Evolutionary conservation across 2,797 vertebrate species (phyloP).

Genomic region (Gorsachius magnificus): DNA sequence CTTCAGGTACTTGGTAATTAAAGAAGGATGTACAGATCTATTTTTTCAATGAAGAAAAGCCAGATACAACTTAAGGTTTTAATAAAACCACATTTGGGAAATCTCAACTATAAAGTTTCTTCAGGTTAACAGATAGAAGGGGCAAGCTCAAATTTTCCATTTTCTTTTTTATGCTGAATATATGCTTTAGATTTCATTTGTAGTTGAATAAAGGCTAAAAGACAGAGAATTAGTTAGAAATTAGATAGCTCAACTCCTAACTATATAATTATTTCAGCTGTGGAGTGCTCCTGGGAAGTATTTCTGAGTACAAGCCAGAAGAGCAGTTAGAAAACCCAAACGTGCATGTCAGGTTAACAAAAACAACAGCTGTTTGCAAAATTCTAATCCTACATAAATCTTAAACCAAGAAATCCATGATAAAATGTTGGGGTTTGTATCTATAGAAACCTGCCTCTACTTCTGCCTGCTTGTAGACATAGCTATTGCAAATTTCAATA

Average conservation of each 20-base stretch:
- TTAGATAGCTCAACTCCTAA: background rate
- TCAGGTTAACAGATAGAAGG: conserved; percentile 51
- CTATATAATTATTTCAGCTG: background rate
- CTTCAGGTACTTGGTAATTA: conserved; percentile 80
- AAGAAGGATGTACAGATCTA: conserved; percentile 75
- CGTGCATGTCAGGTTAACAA: background rate
- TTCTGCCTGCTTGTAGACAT: conserved; percentile 70
- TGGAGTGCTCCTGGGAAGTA: background rate
- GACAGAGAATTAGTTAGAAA: background rate
- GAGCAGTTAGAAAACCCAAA: background rate
- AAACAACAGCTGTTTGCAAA: background rate
- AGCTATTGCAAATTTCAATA: conserved; percentile 68
- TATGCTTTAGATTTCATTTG: background rate
- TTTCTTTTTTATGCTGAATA: conserved; percentile 38
- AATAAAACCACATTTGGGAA: conserved; percentile 48
- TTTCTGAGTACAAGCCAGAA: background rate
- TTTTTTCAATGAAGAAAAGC: conserved; percentile 77
- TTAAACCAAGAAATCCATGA: conserved; percentile 32
- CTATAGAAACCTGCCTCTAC: conserved; percentile 61
- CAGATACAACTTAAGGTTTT: conserved; percentile 61
- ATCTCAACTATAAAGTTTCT: conserved; percentile 50
- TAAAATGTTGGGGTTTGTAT: conserved; percentile 36
- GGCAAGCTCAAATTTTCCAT: background rate
- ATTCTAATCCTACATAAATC: conserved; percentile 30
- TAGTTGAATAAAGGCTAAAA: background rate